Evolutionary conservation across 2,113 vertebrate species (phyloP), one percentile per base, ranked within the genome.

Genomic region (Thunnus thynnus): DNA sequence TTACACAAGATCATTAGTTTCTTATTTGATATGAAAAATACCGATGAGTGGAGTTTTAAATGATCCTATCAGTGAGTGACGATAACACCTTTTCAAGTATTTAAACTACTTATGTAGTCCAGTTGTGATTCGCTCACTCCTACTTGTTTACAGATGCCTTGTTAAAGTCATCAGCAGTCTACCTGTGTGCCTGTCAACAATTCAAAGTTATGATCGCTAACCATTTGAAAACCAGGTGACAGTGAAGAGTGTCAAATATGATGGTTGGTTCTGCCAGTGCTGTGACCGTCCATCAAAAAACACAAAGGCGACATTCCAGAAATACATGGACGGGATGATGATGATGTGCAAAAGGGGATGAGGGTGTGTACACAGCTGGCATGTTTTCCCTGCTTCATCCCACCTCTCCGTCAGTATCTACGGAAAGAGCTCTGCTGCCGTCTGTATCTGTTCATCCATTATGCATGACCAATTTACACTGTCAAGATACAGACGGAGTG

Each of bases 401-500:
- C 32, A 14, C 69, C 55, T 68, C 30, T 71, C 56, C 46, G 46
- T 60, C 72, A 58, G 51, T 18, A 48, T 73, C 74, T 44, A 41
- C 50, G 54, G 64, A 55, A 82, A 85, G 66, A 68, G 47, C 60
- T 63, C 44, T 25, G 71, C 69, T 58, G 72, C 64, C 56, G 27
- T 84, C 72, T 67, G 22, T 78, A 88, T 82, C 75, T 47, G 30
- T 25, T 87, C 86, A 83, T 89, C 83, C 76, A 92, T 93, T 32
- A 93, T 92, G 88, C 73, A 93, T 91, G 83, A 85, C 61, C 89
- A 91, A 91, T 91, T 92, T 91, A 86, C 62, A 78, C 61, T 69
- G 79, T 66, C 8, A 41, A 86, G 77, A 76, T 48, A 3, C 22
- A 72, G 44, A 55, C n/a, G n/a, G 57, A 55, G 47, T 16, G 54